Conservation (phyloP, 2,888 invertebrate genomes). For the Heliconius sara region DNA sequence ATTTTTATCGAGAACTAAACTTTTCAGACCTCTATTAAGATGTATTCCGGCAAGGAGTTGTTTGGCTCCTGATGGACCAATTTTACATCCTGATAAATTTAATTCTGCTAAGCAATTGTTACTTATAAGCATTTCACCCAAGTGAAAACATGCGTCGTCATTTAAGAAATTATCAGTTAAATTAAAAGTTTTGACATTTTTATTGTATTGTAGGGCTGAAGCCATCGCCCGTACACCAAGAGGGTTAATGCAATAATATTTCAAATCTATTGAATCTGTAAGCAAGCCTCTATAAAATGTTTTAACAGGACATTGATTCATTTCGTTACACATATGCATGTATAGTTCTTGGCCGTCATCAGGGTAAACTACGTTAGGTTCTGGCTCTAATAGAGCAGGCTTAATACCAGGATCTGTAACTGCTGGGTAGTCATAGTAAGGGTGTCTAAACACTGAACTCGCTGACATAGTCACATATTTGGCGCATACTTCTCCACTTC, state of each 20-base stretch:
- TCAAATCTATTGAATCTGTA: conserved; percentile 61
- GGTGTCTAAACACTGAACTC: conserved; percentile 65
- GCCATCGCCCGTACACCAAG: conserved; percentile 67
- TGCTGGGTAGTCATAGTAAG: conserved; percentile 68
- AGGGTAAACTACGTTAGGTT: conserved; percentile 55
- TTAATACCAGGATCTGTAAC: conserved; percentile 70
- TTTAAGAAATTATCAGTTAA: conserved; percentile 69
- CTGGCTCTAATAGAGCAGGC: conserved; percentile 60
- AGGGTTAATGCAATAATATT: conserved; percentile 68
- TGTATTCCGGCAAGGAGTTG: conserved; percentile 54
- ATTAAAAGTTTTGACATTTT: conserved; percentile 58
- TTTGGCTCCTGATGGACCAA: conserved; percentile 61
- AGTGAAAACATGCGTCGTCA: conserved; percentile 67
- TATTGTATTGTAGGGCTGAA: conserved; percentile 63
- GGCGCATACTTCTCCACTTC: conserved; percentile 66
- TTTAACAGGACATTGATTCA: conserved; percentile 62
- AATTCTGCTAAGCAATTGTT: conserved; percentile 62
- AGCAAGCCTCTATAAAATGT: conserved; percentile 61
- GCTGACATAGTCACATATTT: conserved; percentile 64
- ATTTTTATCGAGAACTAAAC: conserved; percentile 62
- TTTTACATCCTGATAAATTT: conserved; percentile 67
- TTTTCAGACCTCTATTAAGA: conserved; percentile 55
- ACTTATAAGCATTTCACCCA: conserved; percentile 63
- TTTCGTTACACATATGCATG: conserved; percentile 64
- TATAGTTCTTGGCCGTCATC: conserved; percentile 71